These are phyloP conservation scores for Falco punctatus DNA, from an alignment of 2,113 vertebrate species.

Conservation along the genomic window DNA sequence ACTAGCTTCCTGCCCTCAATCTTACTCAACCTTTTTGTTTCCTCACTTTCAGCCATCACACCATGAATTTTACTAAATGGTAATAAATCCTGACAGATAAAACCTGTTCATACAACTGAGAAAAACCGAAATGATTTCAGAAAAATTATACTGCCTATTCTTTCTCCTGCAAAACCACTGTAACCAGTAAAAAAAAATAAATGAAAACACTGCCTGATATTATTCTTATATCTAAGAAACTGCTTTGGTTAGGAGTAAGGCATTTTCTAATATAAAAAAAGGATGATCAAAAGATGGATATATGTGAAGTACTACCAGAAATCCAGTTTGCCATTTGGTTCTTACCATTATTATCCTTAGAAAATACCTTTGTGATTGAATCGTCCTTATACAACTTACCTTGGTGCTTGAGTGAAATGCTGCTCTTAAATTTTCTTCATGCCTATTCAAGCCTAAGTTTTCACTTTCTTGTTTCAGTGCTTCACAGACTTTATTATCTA, in stretches of 20 bases:
- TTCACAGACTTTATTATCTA: not conserved
- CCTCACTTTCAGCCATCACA: not conserved
- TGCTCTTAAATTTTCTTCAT: not conserved
- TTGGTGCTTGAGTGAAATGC: not conserved
- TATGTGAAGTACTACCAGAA: not conserved
- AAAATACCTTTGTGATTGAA: not conserved
- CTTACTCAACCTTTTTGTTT: not conserved
- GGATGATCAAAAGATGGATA: not conserved
- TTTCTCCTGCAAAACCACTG: not conserved
- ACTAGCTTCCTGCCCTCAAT: not conserved
- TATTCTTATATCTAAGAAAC: not conserved
- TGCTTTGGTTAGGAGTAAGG: not conserved
- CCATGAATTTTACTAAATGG: not conserved
- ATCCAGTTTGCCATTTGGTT: not conserved
- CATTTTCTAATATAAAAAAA: not conserved
- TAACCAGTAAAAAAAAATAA: not conserved
- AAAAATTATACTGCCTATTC: not conserved
- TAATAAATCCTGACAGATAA: not conserved
- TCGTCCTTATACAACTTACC: slow-evolving; percentile 25
- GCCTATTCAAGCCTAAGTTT: not conserved
- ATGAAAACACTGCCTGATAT: not conserved
- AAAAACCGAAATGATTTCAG: not conserved
- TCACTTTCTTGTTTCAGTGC: not conserved
- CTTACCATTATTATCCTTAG: not conserved
- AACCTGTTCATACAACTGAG: not conserved